Conservation (phyloP, 1,140 invertebrate species). For the honey bee (Apis mellifera) region DNA sequence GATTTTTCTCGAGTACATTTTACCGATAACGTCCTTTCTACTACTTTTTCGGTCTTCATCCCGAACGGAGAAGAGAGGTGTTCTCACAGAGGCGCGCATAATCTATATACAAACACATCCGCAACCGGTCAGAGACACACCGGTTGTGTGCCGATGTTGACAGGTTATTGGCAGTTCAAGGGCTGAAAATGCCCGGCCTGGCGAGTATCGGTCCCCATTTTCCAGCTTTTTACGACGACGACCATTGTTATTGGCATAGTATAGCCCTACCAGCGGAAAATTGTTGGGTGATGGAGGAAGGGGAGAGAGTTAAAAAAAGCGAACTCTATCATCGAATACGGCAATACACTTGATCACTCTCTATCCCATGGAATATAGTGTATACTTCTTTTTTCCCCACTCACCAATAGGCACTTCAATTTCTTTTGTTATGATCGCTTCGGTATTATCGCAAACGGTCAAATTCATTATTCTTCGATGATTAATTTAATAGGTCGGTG, state of each 20-base stretch:
- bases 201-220: constrained; percentile 71
- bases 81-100: constrained; percentile 15
- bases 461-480: not conserved
- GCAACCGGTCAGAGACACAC: constrained; percentile 30
- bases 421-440: not conserved
- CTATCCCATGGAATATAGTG: not conserved
- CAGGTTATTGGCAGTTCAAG: constrained; percentile 72
- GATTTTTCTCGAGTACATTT: constrained; percentile 25
- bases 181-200: constrained; percentile 65
- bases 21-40: constrained; percentile 11
- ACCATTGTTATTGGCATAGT: constrained; percentile 72
- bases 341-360: constrained; percentile 24
- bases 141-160: constrained; percentile 58
- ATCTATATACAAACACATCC: constrained; percentile 23
- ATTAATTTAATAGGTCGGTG: not conserved
- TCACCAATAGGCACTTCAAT: not conserved
- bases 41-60: constrained; percentile 8
- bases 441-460: no score
- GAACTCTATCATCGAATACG: constrained; percentile 15
- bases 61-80: no score
- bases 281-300: constrained; percentile 30
- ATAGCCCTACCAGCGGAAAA: constrained; percentile 42
- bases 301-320: constrained; percentile 29
- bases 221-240: constrained; percentile 75
- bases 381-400: not conserved